Percentiles rank a stretch among this genome's conserved stretches.
Evolutionary conservation across 2,797 vertebrate species (phyloP).

Genomic region (Huso huso): DNA sequence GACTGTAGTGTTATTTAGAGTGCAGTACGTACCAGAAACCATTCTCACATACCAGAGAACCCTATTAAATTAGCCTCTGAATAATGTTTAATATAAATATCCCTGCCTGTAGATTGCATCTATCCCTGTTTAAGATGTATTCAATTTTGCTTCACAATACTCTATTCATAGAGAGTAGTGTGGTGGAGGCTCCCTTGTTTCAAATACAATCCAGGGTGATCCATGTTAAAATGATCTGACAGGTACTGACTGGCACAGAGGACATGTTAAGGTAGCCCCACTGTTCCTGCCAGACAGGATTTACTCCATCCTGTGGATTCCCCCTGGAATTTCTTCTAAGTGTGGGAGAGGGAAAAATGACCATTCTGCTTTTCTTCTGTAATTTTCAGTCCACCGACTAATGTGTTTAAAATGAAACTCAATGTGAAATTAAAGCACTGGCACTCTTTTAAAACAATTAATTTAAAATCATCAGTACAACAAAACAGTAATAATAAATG

Average conservation of each 20-base stretch:
- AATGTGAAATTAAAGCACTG: neutral
- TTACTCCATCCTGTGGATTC: neutral
- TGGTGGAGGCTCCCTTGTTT: too few relatives aligned
- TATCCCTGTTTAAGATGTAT: neutral
- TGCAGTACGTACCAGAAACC: neutral
- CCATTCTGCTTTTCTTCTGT: neutral
- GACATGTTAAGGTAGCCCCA: neutral
- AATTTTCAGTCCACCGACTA: neutral
- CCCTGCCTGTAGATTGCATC: slow-evolving; percentile 3
- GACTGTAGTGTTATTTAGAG: neutral
- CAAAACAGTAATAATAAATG: too few relatives aligned
- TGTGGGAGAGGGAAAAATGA: slow-evolving; percentile 9
- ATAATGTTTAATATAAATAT: slow-evolving; percentile 8
- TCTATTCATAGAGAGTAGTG: too few relatives aligned
- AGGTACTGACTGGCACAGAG: neutral
- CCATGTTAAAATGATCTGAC: slow-evolving; percentile 6
- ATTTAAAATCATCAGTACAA: too few relatives aligned
- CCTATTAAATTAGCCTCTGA: slow-evolving; percentile 16
- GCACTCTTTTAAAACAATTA: neutral
- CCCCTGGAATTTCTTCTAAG: slow-evolving; percentile 3
- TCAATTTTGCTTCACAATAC: slow-evolving; percentile 3
- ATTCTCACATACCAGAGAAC: slow-evolving; percentile 3
- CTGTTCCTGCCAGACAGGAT: slow-evolving; percentile 6
- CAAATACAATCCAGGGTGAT: neutral
- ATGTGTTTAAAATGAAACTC: too few relatives aligned